A percentile compares a stretch with the other conserved stretches of the same genome.
These are phyloP conservation scores for Lepus townsendii DNA, from an alignment of 2,797 vertebrate genomes.

Conservation along the genomic window DNA sequence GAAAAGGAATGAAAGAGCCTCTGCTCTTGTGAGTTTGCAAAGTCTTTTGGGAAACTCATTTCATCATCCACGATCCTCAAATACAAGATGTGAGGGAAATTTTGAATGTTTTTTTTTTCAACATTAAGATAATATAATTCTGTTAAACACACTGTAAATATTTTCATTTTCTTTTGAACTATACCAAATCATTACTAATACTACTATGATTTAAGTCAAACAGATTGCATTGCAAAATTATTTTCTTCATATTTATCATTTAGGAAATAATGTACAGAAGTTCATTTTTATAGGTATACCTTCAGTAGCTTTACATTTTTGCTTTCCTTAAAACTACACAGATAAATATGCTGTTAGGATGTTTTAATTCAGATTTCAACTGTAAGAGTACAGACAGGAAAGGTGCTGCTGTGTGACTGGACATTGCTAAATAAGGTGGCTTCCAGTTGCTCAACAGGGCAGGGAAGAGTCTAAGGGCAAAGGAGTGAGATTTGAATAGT, in stretches of 20 bases:
- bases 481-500: neutral
- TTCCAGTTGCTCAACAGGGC: neutral
- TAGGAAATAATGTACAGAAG: neutral
- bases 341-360: neutral
- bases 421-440: neutral
- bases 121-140: constrained; percentile 8
- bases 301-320: constrained; percentile 54
- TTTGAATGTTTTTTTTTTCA: neutral
- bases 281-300: neutral
- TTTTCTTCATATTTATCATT: constrained; percentile 14
- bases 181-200: neutral
- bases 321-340: neutral
- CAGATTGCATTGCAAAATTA: constrained; percentile 40
- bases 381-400: neutral
- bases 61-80: neutral
- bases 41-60: neutral
- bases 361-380: neutral
- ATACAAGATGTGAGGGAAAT: neutral
- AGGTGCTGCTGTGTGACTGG: neutral
- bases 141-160: constrained; percentile 10
- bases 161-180: constrained; percentile 21
- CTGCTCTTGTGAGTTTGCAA: neutral
- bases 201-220: constrained; percentile 31
- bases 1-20: neutral
- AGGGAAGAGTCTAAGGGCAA: neutral